Percentiles rank a stretch among this genome's conserved stretches.
phyloP scores from a whole-genome alignment of 2,797 vertebrate species.

The Carcharodon carcharias region DNA sequence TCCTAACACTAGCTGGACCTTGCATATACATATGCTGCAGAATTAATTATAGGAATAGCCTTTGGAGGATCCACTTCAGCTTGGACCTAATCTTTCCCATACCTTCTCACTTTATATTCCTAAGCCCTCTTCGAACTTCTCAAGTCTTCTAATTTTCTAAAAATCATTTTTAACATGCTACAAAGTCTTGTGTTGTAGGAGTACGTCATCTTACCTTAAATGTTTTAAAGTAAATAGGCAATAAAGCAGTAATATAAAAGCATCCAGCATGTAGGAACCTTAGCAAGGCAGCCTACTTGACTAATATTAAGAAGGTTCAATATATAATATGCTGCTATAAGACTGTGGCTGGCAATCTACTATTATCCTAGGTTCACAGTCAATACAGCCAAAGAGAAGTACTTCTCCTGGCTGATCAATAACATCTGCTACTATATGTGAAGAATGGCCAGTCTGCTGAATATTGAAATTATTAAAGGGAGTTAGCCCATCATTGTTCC shows the following conservation, averaged over 20 bases:
- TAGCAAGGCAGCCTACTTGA: neutral
- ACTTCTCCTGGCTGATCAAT: neutral
- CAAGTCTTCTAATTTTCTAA: neutral
- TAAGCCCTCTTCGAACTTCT: neutral
- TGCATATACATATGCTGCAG: neutral
- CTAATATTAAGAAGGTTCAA: neutral
- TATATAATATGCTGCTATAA: neutral
- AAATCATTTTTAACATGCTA: neutral
- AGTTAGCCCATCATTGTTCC: neutral
- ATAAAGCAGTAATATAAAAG: neutral
- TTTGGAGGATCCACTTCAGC: neutral
- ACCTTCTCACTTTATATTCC: neutral
- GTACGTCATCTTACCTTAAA: neutral
- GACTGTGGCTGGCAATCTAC: neutral
- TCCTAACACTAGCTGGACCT: neutral
- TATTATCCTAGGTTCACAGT: neutral
- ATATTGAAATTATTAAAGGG: neutral
- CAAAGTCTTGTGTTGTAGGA: neutral
- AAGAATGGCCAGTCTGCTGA: neutral
- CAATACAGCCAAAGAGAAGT: neutral
- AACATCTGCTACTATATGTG: neutral
- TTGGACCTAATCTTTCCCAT: neutral
- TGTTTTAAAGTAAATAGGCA: neutral
- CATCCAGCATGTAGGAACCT: neutral
- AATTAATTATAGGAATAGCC: neutral